Evolutionary conservation across 2,888 invertebrate species (phyloP).

Genomic region (Apoderus coryli): DNA sequence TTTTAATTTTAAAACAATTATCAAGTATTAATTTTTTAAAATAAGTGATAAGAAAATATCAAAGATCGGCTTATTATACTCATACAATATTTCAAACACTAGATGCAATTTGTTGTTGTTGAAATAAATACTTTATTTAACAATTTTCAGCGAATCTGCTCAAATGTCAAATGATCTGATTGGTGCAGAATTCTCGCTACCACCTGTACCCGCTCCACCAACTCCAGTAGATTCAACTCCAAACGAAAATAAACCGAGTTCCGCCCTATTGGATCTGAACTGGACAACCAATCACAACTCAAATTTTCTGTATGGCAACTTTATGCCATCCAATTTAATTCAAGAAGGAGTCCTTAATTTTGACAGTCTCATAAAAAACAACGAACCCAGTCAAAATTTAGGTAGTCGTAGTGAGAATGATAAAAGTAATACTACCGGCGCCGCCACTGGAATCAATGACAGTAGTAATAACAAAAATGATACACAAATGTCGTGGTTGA

Average conservation of each 20-base stretch:
- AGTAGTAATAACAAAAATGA: constrained; percentile 18
- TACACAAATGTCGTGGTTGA: constrained; percentile 54
- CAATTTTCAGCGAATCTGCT: too few species aligned
- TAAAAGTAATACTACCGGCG: constrained; percentile 15
- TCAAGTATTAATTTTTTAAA: too few species aligned
- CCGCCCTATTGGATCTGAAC: constrained; percentile 26
- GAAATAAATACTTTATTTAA: too few species aligned
- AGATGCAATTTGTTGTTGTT: too few species aligned
- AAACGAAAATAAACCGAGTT: constrained; percentile 20
- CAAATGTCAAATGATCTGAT: too few species aligned
- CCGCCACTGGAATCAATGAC: constrained; percentile 9
- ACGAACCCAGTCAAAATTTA: background rate
- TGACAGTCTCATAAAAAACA: background rate
- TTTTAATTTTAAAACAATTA: too few species aligned
- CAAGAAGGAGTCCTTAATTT: constrained; percentile 25
- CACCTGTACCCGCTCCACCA: constrained; percentile 13
- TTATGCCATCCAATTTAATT: constrained; percentile 31
- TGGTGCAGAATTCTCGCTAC: constrained; percentile 27
- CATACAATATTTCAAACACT: too few species aligned
- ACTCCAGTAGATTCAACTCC: constrained; percentile 11
- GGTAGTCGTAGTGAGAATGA: constrained; percentile 16
- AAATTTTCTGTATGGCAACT: constrained; percentile 25
- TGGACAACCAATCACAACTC: constrained; percentile 20
- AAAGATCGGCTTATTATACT: too few species aligned
- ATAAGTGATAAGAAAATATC: too few species aligned